phyloP scores from a whole-genome alignment of 2,888 invertebrate genomes.

The Gymnosoma rotundatum region DNA sequence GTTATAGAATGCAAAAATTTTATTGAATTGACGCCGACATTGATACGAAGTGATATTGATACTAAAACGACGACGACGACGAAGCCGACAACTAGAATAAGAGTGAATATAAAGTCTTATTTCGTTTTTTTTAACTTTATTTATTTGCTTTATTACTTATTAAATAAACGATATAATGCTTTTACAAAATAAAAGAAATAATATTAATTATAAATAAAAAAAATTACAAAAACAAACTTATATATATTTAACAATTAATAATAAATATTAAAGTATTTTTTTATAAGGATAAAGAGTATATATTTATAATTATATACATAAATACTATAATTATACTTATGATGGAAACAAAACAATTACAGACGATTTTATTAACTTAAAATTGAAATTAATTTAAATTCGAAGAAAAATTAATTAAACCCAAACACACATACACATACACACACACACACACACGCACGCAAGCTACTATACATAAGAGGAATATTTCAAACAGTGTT shows the following conservation, averaged over 20 bases:
- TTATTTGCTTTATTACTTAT: slow-evolving; percentile 12
- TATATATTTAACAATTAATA: slow-evolving; percentile 34
- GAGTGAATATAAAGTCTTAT: no score
- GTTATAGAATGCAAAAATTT: no score
- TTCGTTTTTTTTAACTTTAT: background rate
- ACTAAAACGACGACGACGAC: no score
- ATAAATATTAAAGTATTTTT: slow-evolving; percentile 47
- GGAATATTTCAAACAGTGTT: background rate
- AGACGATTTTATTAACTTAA: slow-evolving; percentile 12
- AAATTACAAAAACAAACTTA: slow-evolving; percentile 28
- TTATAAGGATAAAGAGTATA: background rate
- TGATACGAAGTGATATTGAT: no score
- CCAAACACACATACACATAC: no score
- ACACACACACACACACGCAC: background rate
- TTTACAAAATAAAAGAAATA: slow-evolving; percentile 22
- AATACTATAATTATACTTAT: slow-evolving; percentile 13
- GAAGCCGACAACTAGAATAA: no score
- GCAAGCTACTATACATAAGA: background rate
- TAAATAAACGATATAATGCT: slow-evolving; percentile 21
- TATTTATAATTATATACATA: no score
- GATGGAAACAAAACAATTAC: slow-evolving; percentile 7
- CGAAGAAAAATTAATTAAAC: background rate
- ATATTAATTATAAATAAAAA: slow-evolving; percentile 6
- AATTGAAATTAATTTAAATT: slow-evolving; percentile 33
- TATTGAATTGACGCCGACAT: no score